Percentiles rank a stretch among this genome's conserved stretches.
Conservation (phyloP, 2,888 invertebrate species). For the Cheilosia pagana region DNA sequence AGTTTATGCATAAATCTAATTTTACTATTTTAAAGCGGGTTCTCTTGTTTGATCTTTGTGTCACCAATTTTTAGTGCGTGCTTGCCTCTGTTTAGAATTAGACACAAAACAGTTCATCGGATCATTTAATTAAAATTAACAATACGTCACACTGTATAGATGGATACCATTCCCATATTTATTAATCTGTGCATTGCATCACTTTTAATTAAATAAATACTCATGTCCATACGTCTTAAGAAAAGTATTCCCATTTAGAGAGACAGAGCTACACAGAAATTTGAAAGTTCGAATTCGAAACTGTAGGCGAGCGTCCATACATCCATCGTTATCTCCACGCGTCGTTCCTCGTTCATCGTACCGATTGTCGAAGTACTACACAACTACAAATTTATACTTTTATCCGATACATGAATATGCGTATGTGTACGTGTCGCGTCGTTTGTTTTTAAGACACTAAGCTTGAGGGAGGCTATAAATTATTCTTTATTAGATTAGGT, state of each 20-base stretch:
- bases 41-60: not conserved
- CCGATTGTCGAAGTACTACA: not conserved
- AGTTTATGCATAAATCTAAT: not conserved
- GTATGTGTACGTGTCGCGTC: not conserved
- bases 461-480: constrained; percentile 29
- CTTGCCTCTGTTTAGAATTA: too few species aligned
- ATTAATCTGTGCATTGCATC: not conserved
- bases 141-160: too few species aligned
- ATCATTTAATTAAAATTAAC: too few species aligned
- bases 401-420: constrained; percentile 1
- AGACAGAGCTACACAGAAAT: too few species aligned
- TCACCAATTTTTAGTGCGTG: too few species aligned
- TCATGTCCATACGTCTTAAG: too few species aligned
- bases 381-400: not conserved
- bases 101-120: too few species aligned
- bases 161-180: not conserved
- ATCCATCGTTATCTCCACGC: not conserved
- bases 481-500: constrained; percentile 62
- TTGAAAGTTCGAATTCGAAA: not conserved
- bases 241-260: too few species aligned
- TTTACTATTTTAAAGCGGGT: not conserved
- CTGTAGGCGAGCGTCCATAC: not conserved
- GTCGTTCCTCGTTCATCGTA: not conserved
- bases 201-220: not conserved
- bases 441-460: constrained; percentile 18